These are phyloP conservation scores for Cephus nigrinus DNA, from an alignment of 2,888 invertebrate genomes.

Conservation along the genomic window DNA sequence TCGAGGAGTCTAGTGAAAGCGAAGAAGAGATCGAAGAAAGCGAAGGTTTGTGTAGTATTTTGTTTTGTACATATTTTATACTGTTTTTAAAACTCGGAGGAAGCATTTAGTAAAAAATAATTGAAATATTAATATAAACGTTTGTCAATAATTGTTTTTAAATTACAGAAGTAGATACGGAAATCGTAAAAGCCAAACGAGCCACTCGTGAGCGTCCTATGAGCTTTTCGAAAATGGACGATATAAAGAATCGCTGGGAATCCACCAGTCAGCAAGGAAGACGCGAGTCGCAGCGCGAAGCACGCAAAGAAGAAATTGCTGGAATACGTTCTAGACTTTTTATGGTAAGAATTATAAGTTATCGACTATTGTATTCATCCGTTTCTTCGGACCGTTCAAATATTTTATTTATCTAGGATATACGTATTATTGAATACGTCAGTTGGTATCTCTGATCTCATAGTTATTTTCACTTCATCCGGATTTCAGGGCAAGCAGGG, in stretches of 20 bases:
- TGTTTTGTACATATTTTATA: not conserved
- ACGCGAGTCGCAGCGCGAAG: constrained; percentile 77
- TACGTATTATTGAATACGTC: not conserved
- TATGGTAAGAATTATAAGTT: constrained; percentile 69
- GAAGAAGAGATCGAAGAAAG: constrained; percentile 74
- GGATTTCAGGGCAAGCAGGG: constrained; percentile 82
- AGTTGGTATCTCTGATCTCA: not conserved
- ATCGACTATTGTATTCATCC: constrained; percentile 6
- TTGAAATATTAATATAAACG: not conserved
- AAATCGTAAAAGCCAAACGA: constrained; percentile 71
- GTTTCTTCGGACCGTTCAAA: not conserved
- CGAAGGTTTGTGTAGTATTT: constrained; percentile 36
- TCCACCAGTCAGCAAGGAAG: constrained; percentile 63
- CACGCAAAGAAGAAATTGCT: constrained; percentile 89
- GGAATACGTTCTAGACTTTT: constrained; percentile 86
- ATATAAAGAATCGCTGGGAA: constrained; percentile 86
- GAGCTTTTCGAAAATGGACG: constrained; percentile 85
- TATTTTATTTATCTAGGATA: not conserved
- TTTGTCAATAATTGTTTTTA: not conserved
- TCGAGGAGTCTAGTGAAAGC: constrained; percentile 78
- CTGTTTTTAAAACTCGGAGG: not conserved
- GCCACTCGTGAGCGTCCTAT: constrained; percentile 80
- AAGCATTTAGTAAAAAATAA: not conserved
- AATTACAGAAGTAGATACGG: constrained; percentile 72
- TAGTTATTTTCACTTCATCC: not conserved